Evolutionary conservation across 2,888 invertebrate species (phyloP).

Genomic region (Drosophila multiciliata): DNA sequence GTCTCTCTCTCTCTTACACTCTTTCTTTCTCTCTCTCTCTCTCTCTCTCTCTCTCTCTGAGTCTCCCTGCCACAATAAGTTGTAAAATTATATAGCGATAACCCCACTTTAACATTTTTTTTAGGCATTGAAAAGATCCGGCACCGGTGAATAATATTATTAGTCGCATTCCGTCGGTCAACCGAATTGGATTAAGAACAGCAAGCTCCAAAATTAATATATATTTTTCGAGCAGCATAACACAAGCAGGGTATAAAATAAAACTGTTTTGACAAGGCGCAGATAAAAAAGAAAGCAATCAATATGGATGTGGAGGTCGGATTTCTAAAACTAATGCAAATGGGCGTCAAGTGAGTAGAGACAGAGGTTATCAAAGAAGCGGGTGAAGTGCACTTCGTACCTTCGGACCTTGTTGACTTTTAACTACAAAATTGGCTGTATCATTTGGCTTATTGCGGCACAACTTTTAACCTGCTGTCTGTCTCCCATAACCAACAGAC

Average conservation of each 20-base stretch:
- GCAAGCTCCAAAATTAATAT: slow-evolving; percentile 7
- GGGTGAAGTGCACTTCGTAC: background rate
- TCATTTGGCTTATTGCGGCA: background rate
- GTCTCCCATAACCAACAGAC: slow-evolving; percentile 43
- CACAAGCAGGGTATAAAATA: background rate
- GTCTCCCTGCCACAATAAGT: background rate
- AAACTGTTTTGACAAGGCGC: background rate
- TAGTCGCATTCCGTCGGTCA: slow-evolving; percentile 24
- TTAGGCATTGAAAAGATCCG: slow-evolving; percentile 7
- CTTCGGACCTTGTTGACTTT: background rate
- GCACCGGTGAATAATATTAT: slow-evolving; percentile 3
- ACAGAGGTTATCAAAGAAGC: background rate
- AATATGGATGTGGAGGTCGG: slow-evolving; percentile 61
- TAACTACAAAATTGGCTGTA: slow-evolving; percentile 22
- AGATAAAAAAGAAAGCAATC: background rate
- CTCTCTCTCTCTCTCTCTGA: background rate
- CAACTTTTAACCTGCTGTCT: slow-evolving; percentile 9
- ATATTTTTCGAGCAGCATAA: background rate
- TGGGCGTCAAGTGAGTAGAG: slow-evolving; percentile 60
- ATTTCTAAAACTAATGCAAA: slow-evolving; percentile 52
- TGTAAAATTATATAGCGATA: background rate
- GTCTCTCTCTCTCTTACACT: background rate
- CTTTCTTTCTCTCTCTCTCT: background rate
- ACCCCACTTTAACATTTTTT: background rate
- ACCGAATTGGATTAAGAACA: slow-evolving; percentile 17